These are phyloP conservation scores for Tyto alba DNA, from an alignment of 2,113 vertebrate genomes.

Conservation along the genomic window DNA sequence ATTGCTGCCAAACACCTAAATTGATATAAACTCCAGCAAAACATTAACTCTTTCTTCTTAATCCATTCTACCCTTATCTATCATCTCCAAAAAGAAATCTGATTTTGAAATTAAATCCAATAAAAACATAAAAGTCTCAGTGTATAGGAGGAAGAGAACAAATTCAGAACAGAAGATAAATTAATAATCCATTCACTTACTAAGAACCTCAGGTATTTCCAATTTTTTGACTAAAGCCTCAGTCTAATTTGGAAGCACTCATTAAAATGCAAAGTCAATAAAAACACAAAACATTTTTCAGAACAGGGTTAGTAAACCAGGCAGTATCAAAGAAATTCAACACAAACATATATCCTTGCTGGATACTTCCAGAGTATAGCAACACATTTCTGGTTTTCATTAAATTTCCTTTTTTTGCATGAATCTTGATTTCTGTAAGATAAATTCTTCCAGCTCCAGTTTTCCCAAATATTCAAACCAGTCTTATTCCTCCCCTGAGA, in stretches of 20 bases:
- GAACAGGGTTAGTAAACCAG: not conserved
- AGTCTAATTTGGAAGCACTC: not conserved
- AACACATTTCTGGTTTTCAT: not conserved
- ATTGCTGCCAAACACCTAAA: not conserved
- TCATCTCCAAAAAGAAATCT: not conserved
- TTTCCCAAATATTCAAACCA: not conserved
- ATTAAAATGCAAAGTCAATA: not conserved
- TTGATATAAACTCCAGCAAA: not conserved
- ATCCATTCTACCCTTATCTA: not conserved
- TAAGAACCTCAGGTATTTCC: not conserved
- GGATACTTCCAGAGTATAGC: not conserved
- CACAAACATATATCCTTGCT: not conserved
- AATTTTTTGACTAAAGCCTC: not conserved
- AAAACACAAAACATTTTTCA: not conserved
- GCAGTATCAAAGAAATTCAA: not conserved
- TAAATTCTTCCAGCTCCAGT: not conserved
- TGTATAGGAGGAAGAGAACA: not conserved
- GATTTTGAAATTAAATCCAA: not conserved
- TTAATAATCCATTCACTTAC: not conserved
- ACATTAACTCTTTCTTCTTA: not conserved
- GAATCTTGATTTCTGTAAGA: not conserved
- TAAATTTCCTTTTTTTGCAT: not conserved
- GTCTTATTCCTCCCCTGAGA: accelerated
- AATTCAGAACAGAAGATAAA: not conserved
- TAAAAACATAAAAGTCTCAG: not conserved